Percentiles rank a stretch among this genome's conserved stretches.
Evolutionary conservation across 2,888 invertebrate genomes (phyloP).

Genomic region (Leucoptera coffeella): DNA sequence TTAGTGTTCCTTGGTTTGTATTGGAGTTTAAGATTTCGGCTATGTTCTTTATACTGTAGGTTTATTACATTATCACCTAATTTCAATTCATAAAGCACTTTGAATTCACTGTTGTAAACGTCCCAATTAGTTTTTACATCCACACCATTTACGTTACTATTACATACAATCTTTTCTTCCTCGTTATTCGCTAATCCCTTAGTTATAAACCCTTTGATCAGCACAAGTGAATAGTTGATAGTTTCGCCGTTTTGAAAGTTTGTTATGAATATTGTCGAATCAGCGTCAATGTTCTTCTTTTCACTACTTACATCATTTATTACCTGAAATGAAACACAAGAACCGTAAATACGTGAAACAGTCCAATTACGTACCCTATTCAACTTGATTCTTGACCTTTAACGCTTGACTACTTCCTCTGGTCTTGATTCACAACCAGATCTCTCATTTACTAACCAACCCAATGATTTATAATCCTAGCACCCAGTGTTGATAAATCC

Average conservation of each 20-base stretch:
- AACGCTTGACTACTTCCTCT: too few species aligned
- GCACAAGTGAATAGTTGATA: slow-evolving; percentile 54
- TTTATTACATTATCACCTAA: slow-evolving; percentile 59
- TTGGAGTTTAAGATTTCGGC: slow-evolving; percentile 37
- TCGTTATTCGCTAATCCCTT: slow-evolving; percentile 31
- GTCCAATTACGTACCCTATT: too few species aligned
- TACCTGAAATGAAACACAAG: slow-evolving; percentile 38
- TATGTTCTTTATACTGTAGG: slow-evolving; percentile 48
- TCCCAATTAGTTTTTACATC: slow-evolving; percentile 51
- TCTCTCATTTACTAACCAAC: too few species aligned
- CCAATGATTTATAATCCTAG: too few species aligned
- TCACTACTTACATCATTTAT: slow-evolving; percentile 42
- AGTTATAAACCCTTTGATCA: slow-evolving; percentile 55
- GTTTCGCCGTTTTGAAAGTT: slow-evolving; percentile 59
- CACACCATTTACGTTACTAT: slow-evolving; percentile 18
- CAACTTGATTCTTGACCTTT: too few species aligned
- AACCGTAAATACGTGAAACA: too few species aligned
- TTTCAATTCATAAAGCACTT: slow-evolving; percentile 58
- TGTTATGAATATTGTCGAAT: slow-evolving; percentile 39
- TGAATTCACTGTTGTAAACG: slow-evolving; percentile 62
- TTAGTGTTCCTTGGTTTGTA: slow-evolving; percentile 55
- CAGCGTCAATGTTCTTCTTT: slow-evolving; percentile 34
- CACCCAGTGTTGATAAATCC: too few species aligned
- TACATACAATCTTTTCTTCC: slow-evolving; percentile 1
- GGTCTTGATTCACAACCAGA: too few species aligned